Base-by-base conservation (phyloP, 2,888 invertebrate species). In the Hydroisotoma schaefferi region DNA sequence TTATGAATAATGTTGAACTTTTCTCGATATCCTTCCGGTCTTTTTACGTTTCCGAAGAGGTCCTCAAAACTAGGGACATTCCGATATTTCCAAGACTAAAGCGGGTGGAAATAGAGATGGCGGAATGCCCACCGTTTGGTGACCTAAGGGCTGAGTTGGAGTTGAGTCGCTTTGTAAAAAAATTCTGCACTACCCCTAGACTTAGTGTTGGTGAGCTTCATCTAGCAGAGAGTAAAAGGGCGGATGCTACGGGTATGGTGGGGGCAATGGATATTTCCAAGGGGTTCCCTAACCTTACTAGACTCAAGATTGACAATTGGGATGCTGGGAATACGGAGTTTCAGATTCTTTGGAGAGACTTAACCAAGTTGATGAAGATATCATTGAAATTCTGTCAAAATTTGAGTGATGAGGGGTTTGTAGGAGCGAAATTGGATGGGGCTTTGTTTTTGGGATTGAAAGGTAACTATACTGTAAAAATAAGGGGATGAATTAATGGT, bases 21-120 rank as follows among this genome's bases (percentile, higher is more conserved):
- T 25, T 46, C 4, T 46, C 46, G 22, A 25, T 46, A 15, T 46
- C 46, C 22, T 46, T 46, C 46, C 6, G 46, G 4, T 46, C 46
- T 15, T 46, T 46, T 22, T 46, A 22, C 46, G 15, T 46, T 25
- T 25, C 46, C 3, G 46, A 46, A 3, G 46, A 20, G 22, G 23
- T 46, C 23, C 23, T 46, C 15, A 15, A 22, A 8, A 15, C 12
- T 6, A 12, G 25, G 12, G 5, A 22, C 5, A 22, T 26, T 10
- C 46, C 46, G 22, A 3, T 18, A 15, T 22, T 46, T 15, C 46
- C 46, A 6, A 46, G 23, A 15, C 20, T 46, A 22, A 4, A 25
- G 10, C 3, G 23, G n/a, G 20, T 46, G 46, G 46, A 46, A 25
- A 46, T 46, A 5, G 46, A 46, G 46, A 46, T 46, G 46, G 23